Evolutionary conservation across 1,140 invertebrate genomes (phyloP).

Genomic region (Rhagoletis zephyria): DNA sequence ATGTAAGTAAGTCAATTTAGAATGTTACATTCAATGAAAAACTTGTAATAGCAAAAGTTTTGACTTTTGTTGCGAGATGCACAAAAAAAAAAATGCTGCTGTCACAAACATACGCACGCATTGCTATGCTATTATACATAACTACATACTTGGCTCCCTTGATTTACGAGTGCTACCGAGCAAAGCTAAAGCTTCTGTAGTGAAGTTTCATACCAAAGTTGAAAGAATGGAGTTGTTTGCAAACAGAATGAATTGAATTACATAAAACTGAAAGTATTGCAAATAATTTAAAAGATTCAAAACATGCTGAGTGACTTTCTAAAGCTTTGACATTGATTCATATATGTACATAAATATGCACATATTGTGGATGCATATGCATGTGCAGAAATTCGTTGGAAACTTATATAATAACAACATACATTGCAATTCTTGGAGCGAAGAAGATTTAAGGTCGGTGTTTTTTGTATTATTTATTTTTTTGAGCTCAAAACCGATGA

Average conservation of each 20-base stretch:
- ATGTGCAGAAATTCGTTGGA: too few relatives aligned
- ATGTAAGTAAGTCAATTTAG: conserved; percentile 2
- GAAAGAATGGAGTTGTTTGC: background rate
- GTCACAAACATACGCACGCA: background rate
- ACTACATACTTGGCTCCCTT: background rate
- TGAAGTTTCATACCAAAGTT: background rate
- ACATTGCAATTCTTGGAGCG: too few relatives aligned
- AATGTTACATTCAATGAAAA: background rate
- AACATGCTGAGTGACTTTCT: background rate
- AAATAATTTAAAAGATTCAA: conserved; percentile 4
- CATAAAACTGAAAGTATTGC: conserved; percentile 8
- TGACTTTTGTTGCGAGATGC: conserved; percentile 43
- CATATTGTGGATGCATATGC: too few relatives aligned
- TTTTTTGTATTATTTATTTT: too few relatives aligned
- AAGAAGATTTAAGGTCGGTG: too few relatives aligned
- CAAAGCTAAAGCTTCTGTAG: too few relatives aligned
- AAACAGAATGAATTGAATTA: background rate
- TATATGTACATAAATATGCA: too few relatives aligned
- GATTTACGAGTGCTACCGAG: background rate
- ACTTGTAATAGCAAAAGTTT: conserved; percentile 39
- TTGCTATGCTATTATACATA: background rate
- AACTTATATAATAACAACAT: too few relatives aligned
- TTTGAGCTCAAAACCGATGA: too few relatives aligned
- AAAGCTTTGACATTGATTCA: too few relatives aligned
- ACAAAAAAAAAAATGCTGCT: background rate